Base-by-base conservation (phyloP, 2,113 vertebrate species). In the Myiozetetes cayanensis region DNA sequence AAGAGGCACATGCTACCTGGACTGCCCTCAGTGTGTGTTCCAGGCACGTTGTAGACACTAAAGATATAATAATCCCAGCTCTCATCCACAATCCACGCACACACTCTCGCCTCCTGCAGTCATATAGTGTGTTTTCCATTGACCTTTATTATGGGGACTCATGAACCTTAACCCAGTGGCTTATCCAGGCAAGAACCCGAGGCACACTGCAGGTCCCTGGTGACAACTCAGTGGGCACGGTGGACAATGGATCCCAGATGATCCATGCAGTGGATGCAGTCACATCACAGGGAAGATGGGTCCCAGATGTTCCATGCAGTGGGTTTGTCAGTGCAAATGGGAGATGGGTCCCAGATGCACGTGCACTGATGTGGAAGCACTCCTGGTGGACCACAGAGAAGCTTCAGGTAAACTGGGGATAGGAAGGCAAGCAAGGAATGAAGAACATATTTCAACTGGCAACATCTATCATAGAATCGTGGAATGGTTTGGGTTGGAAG, bases 221-320 rank as follows among this genome's bases (percentile, higher is more conserved):
- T 20, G 85, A 49, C 4, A 0, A 13, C 75, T 85, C 70, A 17
- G 7, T 12, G 46, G 82, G 70, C 80, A 66, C n/a, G 56, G 85
- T 44, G 89, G 68, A 31, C 67, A 84, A 25, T 90, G 67, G 59
- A 30, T 82, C 85, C 95, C 77, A 95, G 87, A 53, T 95, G 87
- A 53, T 93, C 27, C 50, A 4, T 17, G 49, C 53, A 73, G 62
- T 13, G 37, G 89, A 84, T 62, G 27, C 28, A 91, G 72, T 59
- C 58, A 1, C 67, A 44, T 12, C 43, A 72, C n/a, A 28, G 80
- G 50, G 65, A 43, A 87, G 44, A 93, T 97, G 80, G 11, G 58
- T 72, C 95, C 87, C 94, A 91, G 85, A 84, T 94, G 89, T 91
- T 93, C 61, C 65, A 46, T 21, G 43, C 65, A 87, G 87, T 90